Evolutionary conservation across 2,797 vertebrate species (phyloP), one percentile per base, ranked within the genome.

Genomic region (Cryptoblepharus egeriae): DNA sequence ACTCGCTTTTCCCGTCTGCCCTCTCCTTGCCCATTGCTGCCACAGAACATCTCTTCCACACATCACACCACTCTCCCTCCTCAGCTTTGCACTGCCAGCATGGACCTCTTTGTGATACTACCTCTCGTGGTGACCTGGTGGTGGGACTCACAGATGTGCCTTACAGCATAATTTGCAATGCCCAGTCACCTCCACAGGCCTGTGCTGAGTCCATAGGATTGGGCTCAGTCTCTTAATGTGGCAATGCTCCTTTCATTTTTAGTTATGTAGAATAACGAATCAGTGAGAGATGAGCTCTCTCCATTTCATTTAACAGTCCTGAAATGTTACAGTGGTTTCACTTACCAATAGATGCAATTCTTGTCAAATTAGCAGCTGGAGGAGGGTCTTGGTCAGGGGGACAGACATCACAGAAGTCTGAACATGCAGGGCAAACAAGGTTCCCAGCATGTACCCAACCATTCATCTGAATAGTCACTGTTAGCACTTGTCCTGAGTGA

Each of bases 391-490:
- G 95, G 52, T 97, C 97, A 0, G 96, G 96, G 0, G 97, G 97
- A 88, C 98, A 99, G 88, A 93, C 80, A 39, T 96, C 96, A 71
- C 98, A 99, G 94, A 99, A 97, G 92, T 97, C 96, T 0, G 87
- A 83, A 87, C 98, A 99, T 39, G 95, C 88, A 1, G 98, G 98
- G 84, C 98, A 99, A 67, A 99, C 71, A 15, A 99, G 96, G 80
- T 97, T 96, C 13, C 98, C 98, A 20, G 95, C 93, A 0, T 99
- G 97, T 7, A 98, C 93, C 98, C 98, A 99, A 90, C 95, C 96
- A 0, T 95, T 96, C 93, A 97, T 94, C 70, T 96, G 95, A 65
- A 98, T 96, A 78, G 96, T 97, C 85, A 99, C 94, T 0, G 94
- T 95, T 64, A 99, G 89, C 4, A 97, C 95, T 92, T 99, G 98